A percentile compares a stretch with the other conserved stretches of the same genome.
These are phyloP conservation scores for Drosophila nasuta DNA, from an alignment of 1,140 invertebrate species.

Conservation along the genomic window DNA sequence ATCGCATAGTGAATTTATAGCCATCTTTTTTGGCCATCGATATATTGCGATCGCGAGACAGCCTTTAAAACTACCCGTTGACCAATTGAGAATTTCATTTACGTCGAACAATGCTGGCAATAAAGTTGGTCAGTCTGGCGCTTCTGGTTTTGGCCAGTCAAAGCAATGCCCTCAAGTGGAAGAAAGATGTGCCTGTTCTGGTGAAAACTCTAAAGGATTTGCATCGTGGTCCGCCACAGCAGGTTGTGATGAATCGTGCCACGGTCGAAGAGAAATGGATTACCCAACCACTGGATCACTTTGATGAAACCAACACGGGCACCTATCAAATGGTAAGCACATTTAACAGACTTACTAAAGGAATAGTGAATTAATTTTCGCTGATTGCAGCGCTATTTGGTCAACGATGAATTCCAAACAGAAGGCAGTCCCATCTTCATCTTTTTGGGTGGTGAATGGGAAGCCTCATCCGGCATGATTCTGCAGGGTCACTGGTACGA, in stretches of 20 bases:
- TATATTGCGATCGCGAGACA: constrained; percentile 9
- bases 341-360: not conserved
- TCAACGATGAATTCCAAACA: constrained; percentile 75
- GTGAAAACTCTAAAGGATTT: constrained; percentile 63
- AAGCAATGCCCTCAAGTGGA: constrained; percentile 19
- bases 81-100: constrained; percentile 45
- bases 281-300: constrained; percentile 88
- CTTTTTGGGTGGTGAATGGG: constrained; percentile 90
- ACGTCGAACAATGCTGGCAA: constrained; percentile 52
- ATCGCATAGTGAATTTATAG: constrained; percentile 60
- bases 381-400: constrained; percentile 67
- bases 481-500: constrained; percentile 86
- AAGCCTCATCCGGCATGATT: constrained; percentile 85
- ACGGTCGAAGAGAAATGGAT: constrained; percentile 65
- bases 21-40: constrained; percentile 49
- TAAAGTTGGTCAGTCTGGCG: constrained; percentile 56
- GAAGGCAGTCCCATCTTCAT: constrained; percentile 89
- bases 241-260: constrained; percentile 8
- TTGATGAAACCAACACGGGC: constrained; percentile 87
- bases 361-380: not conserved
- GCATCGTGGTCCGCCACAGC: constrained; percentile 65
- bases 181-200: constrained; percentile 60
- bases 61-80: constrained; percentile 43
- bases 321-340: constrained; percentile 88
- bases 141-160: constrained; percentile 40